These are phyloP conservation scores for Nerophis lumbriciformis DNA, from an alignment of 2,113 vertebrate genomes.

Conservation along the genomic window DNA sequence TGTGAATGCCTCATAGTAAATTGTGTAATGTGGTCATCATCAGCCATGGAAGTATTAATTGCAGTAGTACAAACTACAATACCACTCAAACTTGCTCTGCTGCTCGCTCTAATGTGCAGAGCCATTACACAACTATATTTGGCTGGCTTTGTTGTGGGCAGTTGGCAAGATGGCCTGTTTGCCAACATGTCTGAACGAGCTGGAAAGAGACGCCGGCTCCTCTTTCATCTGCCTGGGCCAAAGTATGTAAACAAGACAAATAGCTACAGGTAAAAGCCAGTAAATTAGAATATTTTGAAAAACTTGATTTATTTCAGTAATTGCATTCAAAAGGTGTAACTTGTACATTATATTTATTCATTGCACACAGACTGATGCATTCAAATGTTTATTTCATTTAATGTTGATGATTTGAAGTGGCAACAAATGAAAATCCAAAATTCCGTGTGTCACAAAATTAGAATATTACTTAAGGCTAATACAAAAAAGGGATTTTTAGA, in stretches of 20 bases:
- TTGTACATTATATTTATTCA: too few species aligned
- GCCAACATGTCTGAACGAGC: slow-evolving; percentile 56
- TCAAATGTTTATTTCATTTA: too few species aligned
- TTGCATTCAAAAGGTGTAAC: too few species aligned
- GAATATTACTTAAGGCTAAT: too few species aligned
- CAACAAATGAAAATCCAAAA: too few species aligned
- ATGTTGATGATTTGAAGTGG: too few species aligned
- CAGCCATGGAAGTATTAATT: background rate
- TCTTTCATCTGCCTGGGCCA: slow-evolving; percentile 52
- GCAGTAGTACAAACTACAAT: background rate
- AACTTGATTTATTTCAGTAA: too few species aligned
- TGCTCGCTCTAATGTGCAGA: background rate
- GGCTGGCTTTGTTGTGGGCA: slow-evolving; percentile 34
- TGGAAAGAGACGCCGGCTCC: slow-evolving; percentile 38
- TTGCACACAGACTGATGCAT: too few species aligned
- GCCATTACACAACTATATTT: slow-evolving; percentile 36
- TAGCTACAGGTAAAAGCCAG: background rate
- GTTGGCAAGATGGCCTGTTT: slow-evolving; percentile 35
- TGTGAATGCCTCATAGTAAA: background rate
- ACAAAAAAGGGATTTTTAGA: too few species aligned
- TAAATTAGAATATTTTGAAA: too few species aligned
- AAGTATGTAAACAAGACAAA: slow-evolving; percentile 54
- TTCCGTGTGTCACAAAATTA: too few species aligned
- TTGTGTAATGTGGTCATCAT: background rate
- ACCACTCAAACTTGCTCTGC: background rate